Percentiles rank a stretch among this genome's conserved stretches.
Conservation (phyloP, 1,140 invertebrate species). For the Listronotus oregonensis region DNA sequence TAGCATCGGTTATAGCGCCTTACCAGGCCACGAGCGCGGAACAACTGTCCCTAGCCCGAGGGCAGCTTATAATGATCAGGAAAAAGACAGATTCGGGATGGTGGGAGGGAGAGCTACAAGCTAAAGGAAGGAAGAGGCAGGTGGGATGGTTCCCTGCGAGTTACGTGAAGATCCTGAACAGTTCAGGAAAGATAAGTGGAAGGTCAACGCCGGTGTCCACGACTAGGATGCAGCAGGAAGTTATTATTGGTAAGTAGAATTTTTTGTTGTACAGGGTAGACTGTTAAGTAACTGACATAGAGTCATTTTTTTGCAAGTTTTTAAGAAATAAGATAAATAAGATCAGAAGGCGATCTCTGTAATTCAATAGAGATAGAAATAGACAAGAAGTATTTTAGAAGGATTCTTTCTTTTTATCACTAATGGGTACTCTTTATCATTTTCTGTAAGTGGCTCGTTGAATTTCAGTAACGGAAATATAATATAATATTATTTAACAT, state of each 20-base stretch:
- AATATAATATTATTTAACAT: too few relatives aligned
- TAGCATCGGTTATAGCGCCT: conserved; percentile 86
- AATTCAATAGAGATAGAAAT: too few relatives aligned
- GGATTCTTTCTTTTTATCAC: too few relatives aligned
- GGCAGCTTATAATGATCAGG: conserved; percentile 94
- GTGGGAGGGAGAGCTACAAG: conserved; percentile 99
- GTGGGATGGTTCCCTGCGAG: conserved; percentile 98
- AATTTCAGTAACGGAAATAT: too few relatives aligned
- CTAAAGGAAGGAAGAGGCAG: conserved; percentile 92
- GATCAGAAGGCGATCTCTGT: too few relatives aligned
- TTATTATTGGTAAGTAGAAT: conserved; percentile 56
- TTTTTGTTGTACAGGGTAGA: too few relatives aligned
- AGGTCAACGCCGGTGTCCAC: conserved; percentile 72
- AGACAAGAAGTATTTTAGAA: too few relatives aligned
- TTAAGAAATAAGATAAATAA: too few relatives aligned
- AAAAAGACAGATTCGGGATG: conserved; percentile 96
- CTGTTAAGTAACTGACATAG: too few relatives aligned
- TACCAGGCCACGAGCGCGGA: conserved; percentile 88
- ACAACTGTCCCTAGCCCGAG: conserved; percentile 86
- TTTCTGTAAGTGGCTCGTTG: too few relatives aligned
- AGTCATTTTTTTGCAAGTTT: too few relatives aligned
- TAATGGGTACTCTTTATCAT: too few relatives aligned
- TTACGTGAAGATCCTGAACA: conserved; percentile 86
- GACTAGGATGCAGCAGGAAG: conserved; percentile 65
- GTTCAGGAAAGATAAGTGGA: conserved; percentile 68